These are phyloP conservation scores for Reinhardtius hippoglossoides DNA, from an alignment of 2,113 vertebrate genomes.

Conservation along the genomic window DNA sequence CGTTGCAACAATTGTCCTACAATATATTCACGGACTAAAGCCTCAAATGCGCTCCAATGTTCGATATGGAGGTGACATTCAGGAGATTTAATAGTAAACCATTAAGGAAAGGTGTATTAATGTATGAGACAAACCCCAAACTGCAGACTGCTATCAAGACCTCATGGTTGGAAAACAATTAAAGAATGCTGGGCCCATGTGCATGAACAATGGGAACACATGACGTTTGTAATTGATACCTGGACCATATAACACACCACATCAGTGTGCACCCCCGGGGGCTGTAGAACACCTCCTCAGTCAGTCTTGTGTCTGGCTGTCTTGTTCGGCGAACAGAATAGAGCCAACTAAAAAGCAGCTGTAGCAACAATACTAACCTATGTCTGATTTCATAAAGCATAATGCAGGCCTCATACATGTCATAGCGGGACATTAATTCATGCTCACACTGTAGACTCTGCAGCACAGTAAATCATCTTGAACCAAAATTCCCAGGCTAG, in stretches of 20 bases:
- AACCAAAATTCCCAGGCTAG: neutral
- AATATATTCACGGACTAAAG: neutral
- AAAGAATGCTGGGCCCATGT: neutral
- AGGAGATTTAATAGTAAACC: neutral
- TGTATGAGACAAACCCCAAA: neutral
- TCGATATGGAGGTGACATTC: neutral
- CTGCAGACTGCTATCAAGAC: neutral
- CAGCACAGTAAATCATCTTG: no score
- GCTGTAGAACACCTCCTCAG: no score
- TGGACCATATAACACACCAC: no score
- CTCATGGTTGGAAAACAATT: constrained; percentile 3
- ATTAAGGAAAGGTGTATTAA: neutral
- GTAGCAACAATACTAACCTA: no score
- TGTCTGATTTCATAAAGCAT: no score
- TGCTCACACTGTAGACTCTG: no score
- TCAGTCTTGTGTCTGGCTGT: no score
- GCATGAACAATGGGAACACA: constrained; percentile 14
- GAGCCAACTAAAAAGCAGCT: no score
- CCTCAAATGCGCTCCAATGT: neutral
- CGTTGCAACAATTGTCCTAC: neutral
- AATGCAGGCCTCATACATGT: no score
- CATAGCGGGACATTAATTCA: no score
- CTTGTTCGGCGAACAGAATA: no score
- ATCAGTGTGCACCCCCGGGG: no score
- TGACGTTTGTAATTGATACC: neutral